phyloP scores from a whole-genome alignment of 2,888 invertebrate genomes.

The Lycophotia porphyrea region DNA sequence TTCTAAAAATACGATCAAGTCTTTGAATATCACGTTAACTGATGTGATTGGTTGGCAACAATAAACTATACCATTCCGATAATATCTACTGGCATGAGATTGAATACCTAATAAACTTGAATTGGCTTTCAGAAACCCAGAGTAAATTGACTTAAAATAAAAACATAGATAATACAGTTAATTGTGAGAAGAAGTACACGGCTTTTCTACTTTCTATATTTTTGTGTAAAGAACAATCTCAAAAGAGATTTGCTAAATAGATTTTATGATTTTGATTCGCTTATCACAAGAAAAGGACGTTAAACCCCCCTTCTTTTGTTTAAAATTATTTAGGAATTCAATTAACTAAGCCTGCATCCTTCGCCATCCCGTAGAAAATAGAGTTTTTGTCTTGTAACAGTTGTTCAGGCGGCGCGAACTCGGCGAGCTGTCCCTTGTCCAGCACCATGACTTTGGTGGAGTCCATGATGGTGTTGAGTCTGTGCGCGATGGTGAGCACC shows the following conservation, averaged over 20 bases:
- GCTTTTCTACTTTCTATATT: background rate
- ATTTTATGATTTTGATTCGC: background rate
- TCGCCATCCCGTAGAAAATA: conserved; percentile 95
- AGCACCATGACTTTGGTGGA: conserved; percentile 96
- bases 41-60: background rate
- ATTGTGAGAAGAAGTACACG: conserved; percentile 18
- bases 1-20: conserved; percentile 8
- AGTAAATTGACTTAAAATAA: conserved; percentile 4
- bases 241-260: conserved; percentile 13
- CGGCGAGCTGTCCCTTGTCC: conserved; percentile 94
- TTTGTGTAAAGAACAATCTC: conserved; percentile 13
- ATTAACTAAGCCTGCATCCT: conserved; percentile 94
- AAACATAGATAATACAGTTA: background rate
- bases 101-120: background rate
- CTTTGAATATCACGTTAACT: background rate
- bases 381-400: conserved; percentile 88
- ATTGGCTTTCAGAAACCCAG: conserved; percentile 11
- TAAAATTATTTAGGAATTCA: conserved; percentile 6
- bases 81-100: background rate
- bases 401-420: conserved; percentile 94
- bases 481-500: conserved; percentile 97
- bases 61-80: background rate
- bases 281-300: conserved; percentile 4
- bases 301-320: background rate
- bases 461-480: conserved; percentile 98